phyloP scores from a whole-genome alignment of 2,888 invertebrate species.

The Pteria penguin region DNA sequence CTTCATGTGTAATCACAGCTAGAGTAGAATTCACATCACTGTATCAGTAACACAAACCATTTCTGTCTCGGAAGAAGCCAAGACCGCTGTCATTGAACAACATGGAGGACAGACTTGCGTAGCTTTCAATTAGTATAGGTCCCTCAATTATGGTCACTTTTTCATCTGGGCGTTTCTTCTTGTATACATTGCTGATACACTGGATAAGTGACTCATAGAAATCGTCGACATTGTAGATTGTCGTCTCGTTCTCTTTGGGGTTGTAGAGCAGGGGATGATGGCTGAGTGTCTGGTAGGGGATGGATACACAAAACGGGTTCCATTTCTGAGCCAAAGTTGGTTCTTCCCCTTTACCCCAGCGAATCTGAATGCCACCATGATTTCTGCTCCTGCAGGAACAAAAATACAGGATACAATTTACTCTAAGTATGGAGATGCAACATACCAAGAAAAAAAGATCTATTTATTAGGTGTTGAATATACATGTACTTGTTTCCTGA shows the following conservation, averaged over 20 bases:
- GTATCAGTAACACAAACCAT: conserved; percentile 87
- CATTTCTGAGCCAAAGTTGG: conserved; percentile 84
- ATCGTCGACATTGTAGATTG: conserved; percentile 80
- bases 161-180: conserved; percentile 66
- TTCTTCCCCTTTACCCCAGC: conserved; percentile 89
- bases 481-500: no score
- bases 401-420: no score
- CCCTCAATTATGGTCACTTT: conserved; percentile 71
- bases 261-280: conserved; percentile 85
- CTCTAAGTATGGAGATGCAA: no score
- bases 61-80: conserved; percentile 92
- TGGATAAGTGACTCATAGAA: conserved; percentile 78
- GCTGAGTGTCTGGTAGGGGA: conserved; percentile 89
- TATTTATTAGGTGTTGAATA: no score
- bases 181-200: conserved; percentile 64
- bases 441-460: no score
- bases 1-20: no score
- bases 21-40: no score
- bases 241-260: conserved; percentile 76
- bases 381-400: conserved; percentile 88
- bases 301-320: conserved; percentile 91
- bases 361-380: conserved; percentile 86
- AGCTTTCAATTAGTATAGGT: conserved; percentile 88
- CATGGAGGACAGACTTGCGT: conserved; percentile 88
- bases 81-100: conserved; percentile 89